These are phyloP conservation scores for Junonia oenone DNA, from an alignment of 2,888 invertebrate species.

Conservation along the genomic window DNA sequence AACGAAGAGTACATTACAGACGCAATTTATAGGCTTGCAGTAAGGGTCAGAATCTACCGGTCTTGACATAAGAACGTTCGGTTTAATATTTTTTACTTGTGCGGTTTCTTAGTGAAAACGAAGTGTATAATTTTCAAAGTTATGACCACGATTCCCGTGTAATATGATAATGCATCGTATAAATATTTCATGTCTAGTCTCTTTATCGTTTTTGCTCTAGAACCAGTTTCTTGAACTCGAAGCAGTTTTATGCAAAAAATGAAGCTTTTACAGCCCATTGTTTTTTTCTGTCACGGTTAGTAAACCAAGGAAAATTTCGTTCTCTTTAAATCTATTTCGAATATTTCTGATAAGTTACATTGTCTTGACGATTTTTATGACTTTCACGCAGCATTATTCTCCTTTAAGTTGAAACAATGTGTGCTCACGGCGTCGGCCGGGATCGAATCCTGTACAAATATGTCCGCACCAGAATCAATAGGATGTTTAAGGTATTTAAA, in stretches of 20 bases:
- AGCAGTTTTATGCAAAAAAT: slow-evolving; percentile 55
- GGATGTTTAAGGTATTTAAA: slow-evolving; percentile 32
- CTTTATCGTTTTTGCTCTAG: slow-evolving; percentile 67
- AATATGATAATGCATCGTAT: slow-evolving; percentile 76
- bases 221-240: slow-evolving; percentile 59
- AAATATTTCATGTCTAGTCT: slow-evolving; percentile 72
- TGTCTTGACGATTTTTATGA: slow-evolving; percentile 4
- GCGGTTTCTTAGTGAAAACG: slow-evolving; percentile 67
- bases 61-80: slow-evolving; percentile 11
- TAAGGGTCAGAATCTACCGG: slow-evolving; percentile 34
- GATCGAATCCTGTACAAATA: slow-evolving; percentile 26
- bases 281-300: slow-evolving; percentile 43
- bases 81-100: slow-evolving; percentile 23
- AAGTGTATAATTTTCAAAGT: slow-evolving; percentile 73
- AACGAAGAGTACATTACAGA: slow-evolving; percentile 32
- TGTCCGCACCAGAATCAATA: slow-evolving; percentile 28
- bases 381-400: slow-evolving; percentile 2
- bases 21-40: slow-evolving; percentile 22
- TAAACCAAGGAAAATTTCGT: slow-evolving; percentile 26
- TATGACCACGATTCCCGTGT: slow-evolving; percentile 73
- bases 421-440: slow-evolving; percentile 15
- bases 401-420: slow-evolving; percentile 22
- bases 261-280: slow-evolving; percentile 45
- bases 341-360: slow-evolving; percentile 11
- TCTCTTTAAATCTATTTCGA: slow-evolving; percentile 9